A percentile compares a stretch with the other conserved stretches of the same genome.
Evolutionary conservation across 2,113 vertebrate genomes (phyloP).

Genomic region (Atherinomorus stipes): DNA sequence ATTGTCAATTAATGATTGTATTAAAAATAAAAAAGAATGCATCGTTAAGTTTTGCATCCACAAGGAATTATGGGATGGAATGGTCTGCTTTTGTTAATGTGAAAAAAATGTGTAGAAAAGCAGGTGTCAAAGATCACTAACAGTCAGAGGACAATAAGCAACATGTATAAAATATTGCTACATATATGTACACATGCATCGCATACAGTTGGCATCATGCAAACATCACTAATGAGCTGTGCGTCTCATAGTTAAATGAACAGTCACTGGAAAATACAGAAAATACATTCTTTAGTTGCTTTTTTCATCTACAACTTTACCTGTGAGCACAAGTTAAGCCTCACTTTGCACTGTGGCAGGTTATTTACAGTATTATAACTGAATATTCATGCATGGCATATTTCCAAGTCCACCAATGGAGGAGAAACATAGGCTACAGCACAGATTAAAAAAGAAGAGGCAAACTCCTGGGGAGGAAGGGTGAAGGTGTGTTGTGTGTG

Average conservation of each 20-base stretch:
- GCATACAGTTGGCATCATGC: not conserved
- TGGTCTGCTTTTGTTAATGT: no score
- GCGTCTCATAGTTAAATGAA: not conserved
- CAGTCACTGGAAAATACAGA: not conserved
- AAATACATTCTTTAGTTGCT: not conserved
- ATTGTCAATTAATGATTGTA: no score
- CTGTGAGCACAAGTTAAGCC: slow-evolving; percentile 17
- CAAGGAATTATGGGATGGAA: no score
- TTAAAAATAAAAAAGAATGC: no score
- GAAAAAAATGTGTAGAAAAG: slow-evolving; percentile 53
- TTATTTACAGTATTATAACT: slow-evolving; percentile 47
- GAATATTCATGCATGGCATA: slow-evolving; percentile 59
- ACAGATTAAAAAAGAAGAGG: slow-evolving; percentile 59
- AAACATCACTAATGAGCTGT: slow-evolving; percentile 19
- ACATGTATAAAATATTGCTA: slow-evolving; percentile 8
- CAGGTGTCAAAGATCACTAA: slow-evolving; percentile 32
- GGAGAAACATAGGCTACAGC: slow-evolving; percentile 47
- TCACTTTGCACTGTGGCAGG: slow-evolving; percentile 2
- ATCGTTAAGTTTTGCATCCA: no score
- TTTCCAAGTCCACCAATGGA: slow-evolving; percentile 58
- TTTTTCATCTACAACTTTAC: slow-evolving; percentile 3
- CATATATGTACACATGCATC: not conserved
- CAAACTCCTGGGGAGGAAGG: slow-evolving; percentile 57
- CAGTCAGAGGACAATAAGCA: slow-evolving; percentile 30
- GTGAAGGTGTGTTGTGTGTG: slow-evolving; percentile 11